Conservation (phyloP, 2,113 vertebrate species). For the Microcebus griseorufus region DNA sequence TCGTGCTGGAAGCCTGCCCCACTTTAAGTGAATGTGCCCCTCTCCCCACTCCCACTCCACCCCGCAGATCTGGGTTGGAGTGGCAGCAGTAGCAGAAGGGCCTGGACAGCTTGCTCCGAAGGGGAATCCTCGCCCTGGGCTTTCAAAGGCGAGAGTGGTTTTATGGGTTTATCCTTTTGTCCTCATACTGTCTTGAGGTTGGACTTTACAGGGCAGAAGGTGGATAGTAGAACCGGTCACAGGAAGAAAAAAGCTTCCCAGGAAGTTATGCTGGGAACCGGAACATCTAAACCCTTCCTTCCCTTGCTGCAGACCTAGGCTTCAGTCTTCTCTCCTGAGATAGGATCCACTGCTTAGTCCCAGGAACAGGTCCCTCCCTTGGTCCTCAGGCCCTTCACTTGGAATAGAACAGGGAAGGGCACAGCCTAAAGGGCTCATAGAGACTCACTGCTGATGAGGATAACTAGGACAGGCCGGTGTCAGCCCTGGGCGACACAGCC, state of each 20-base stretch:
- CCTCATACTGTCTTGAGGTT: background rate
- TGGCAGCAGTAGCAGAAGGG: background rate
- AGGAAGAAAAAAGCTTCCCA: background rate
- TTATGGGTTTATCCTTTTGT: background rate
- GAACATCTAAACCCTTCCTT: background rate
- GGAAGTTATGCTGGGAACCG: background rate
- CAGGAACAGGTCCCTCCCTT: background rate
- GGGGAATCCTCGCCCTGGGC: background rate
- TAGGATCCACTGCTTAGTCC: background rate
- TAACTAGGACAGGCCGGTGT: background rate
- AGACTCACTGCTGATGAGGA: background rate
- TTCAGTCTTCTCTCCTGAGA: background rate
- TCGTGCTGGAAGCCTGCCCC: background rate
- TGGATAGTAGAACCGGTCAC: background rate
- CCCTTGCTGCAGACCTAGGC: background rate
- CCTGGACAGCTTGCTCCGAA: background rate
- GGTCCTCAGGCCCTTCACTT: background rate
- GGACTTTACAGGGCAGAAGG: background rate
- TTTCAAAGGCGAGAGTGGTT: background rate
- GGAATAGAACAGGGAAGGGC: background rate
- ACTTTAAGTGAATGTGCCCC: background rate
- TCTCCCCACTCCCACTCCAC: background rate
- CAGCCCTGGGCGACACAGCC: background rate
- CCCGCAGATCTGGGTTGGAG: background rate
- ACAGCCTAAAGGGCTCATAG: background rate